Conservation (phyloP, 2,113 vertebrate species). For the Mystacornis crossleyi region DNA sequence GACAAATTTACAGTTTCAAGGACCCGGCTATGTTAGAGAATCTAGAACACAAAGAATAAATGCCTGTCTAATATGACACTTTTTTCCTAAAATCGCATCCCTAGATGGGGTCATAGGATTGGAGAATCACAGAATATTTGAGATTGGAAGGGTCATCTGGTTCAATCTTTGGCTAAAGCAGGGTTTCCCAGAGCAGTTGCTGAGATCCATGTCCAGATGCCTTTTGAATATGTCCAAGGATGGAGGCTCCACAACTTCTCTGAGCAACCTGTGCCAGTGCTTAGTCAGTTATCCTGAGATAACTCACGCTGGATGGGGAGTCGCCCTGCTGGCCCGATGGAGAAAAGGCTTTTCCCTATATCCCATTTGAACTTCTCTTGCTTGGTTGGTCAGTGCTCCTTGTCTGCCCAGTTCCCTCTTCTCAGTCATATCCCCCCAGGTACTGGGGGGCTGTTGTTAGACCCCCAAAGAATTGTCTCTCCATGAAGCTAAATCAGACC, state of each 20-base stretch:
- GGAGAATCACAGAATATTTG: neutral
- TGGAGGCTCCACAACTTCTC: neutral
- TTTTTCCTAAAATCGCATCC: neutral
- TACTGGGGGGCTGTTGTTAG: neutral
- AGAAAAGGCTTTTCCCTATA: neutral
- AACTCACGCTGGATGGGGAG: accelerated
- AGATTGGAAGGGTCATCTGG: neutral
- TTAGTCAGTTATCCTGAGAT: neutral
- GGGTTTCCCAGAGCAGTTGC: neutral
- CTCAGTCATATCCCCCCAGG: neutral
- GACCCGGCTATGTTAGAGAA: neutral
- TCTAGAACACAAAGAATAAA: neutral
- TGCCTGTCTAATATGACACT: neutral
- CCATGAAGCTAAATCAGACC: neutral
- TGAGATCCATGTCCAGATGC: neutral
- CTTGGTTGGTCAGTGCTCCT: neutral
- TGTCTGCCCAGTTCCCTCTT: neutral
- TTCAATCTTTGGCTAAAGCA: neutral
- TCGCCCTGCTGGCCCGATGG: accelerated
- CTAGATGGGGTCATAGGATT: neutral
- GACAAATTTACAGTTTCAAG: neutral
- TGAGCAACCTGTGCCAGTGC: neutral
- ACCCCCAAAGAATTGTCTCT: neutral
- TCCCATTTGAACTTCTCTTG: neutral
- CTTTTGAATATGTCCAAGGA: neutral